Evolutionary conservation across 2,113 vertebrate genomes (phyloP).

Genomic region (Pangasianodon hypophthalmus): DNA sequence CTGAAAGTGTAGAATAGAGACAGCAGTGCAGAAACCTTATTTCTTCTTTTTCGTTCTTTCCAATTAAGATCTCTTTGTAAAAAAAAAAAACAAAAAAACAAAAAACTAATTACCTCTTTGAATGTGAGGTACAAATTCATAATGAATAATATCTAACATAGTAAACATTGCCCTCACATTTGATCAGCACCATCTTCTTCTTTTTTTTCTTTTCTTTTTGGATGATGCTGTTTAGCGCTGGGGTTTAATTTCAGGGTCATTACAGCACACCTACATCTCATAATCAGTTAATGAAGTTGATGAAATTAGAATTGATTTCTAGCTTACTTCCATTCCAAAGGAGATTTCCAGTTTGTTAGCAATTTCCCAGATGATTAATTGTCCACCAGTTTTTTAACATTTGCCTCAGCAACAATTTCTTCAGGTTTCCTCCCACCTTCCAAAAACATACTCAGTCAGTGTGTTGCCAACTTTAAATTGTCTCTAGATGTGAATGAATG

Average conservation of each 20-base stretch:
- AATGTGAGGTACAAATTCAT: background rate
- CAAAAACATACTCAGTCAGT: background rate
- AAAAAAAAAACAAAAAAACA: too few species aligned
- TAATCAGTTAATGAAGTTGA: constrained; percentile 29
- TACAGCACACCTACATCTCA: background rate
- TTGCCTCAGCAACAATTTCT: background rate
- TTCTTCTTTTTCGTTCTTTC: background rate
- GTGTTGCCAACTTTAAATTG: background rate
- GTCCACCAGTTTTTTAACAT: background rate
- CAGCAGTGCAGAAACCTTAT: background rate
- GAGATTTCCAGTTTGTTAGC: constrained; percentile 2
- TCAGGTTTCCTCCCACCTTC: background rate
- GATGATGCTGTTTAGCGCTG: background rate
- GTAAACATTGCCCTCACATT: background rate
- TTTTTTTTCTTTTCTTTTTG: background rate
- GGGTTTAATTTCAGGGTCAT: constrained; percentile 20
- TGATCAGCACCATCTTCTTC: background rate
- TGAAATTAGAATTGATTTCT: constrained; percentile 27
- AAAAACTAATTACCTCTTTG: background rate
- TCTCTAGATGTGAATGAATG: background rate
- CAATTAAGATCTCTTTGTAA: background rate
- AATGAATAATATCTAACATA: background rate
- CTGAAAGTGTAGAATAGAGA: background rate
- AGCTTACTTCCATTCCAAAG: background rate
- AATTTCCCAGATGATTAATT: constrained; percentile 3